Evolutionary conservation across 2,113 vertebrate species (phyloP).

Genomic region (Podocnemis expansa): DNA sequence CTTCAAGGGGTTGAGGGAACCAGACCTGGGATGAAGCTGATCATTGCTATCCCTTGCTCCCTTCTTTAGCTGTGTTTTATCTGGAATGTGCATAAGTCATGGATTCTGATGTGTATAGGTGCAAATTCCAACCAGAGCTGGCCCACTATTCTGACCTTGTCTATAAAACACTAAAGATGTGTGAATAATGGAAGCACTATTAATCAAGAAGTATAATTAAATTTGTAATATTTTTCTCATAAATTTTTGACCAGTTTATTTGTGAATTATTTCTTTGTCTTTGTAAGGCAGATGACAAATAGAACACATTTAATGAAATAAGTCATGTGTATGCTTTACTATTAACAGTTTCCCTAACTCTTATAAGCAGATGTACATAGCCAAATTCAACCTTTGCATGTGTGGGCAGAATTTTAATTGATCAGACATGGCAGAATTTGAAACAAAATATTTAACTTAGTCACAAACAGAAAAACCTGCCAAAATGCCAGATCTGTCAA

Average conservation of each 20-base stretch:
- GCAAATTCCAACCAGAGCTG: background rate
- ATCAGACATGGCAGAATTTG: slow-evolving; percentile 7
- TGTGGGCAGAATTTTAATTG: slow-evolving; percentile 35
- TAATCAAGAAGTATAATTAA: background rate
- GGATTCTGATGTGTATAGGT: background rate
- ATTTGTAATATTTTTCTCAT: background rate
- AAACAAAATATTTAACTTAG: slow-evolving; percentile 30
- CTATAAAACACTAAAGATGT: background rate
- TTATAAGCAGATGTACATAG: background rate
- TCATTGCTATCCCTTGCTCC: background rate
- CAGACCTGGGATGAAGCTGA: background rate
- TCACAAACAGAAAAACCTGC: slow-evolving; percentile 55
- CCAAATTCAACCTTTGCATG: background rate
- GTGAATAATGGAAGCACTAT: background rate
- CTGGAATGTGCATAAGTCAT: background rate
- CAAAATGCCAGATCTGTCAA: slow-evolving; percentile 50
- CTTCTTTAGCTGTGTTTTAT: background rate
- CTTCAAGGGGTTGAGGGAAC: background rate
- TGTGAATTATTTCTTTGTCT: rapidly evolving
- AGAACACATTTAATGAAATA: background rate
- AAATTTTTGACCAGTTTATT: background rate
- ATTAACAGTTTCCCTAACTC: background rate
- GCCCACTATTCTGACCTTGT: background rate
- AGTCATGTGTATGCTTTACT: background rate
- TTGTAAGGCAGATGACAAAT: background rate